Evolutionary conservation across 2,888 invertebrate genomes (phyloP), one percentile per base, ranked within the genome.

Genomic region (Pecten maximus): DNA sequence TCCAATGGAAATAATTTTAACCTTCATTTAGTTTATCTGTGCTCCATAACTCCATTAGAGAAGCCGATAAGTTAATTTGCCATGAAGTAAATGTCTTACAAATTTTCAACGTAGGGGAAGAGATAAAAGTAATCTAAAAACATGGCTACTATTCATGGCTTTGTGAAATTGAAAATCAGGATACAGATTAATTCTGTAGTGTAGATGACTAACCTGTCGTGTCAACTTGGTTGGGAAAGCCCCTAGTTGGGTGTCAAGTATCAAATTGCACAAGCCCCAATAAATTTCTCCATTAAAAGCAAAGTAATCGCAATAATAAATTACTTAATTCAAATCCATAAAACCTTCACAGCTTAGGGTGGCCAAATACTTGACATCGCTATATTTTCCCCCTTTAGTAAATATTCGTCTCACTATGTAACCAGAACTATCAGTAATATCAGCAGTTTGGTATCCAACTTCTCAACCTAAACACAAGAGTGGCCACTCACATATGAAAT

Each of bases 291-390:
- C 74, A 74, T 74, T 74, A 74, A 35, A 74, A 35, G 74, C 15
- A 74, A 35, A 74, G 74, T 74, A 3, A 74, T 6, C 35, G 28
- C 28, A 74, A 88, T 88, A 40, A 90, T 90, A 88, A 90, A 90
- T 90, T 90, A 88, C 54, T 86, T 88, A 60, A 88, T 88, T 88
- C 88, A 87, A 74, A 90, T 90, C 90, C 88, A 87, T 90, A 90
- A 90, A 90, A 90, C 88, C 87, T 87, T 87, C 87, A 88, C 16
- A 44, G 40, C 88, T 50, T 40, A 40, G 74, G 74, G 6, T 35
- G 35, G 28, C 74, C 74, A 74, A 19, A 8, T 74, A 28, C 74
- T 74, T 74, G 74, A 74, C 10, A 35, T 74, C 8, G 23, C 28
- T 35, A 15, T 74, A 74, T 74, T 35, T 74, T 74, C 35, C 74